Evolutionary conservation across 2,797 vertebrate species (phyloP).

Genomic region (Sebastes minor): DNA sequence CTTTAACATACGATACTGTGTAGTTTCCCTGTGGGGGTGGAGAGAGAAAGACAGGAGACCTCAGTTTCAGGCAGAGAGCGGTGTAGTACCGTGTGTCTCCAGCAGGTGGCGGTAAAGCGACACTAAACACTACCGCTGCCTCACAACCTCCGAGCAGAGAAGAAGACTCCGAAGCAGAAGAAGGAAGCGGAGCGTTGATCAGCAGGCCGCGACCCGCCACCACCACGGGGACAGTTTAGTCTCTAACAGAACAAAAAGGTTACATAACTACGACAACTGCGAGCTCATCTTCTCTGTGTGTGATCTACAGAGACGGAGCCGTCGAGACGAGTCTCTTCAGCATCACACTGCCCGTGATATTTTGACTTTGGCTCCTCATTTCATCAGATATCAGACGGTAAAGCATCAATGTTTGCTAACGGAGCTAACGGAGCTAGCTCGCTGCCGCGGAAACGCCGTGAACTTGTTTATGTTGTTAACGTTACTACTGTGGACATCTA

Average conservation of each 20-base stretch:
- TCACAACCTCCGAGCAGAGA: background rate
- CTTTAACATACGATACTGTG: background rate
- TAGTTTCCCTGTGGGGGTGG: background rate
- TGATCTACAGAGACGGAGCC: slow-evolving; percentile 6
- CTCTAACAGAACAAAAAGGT: slow-evolving; percentile 27
- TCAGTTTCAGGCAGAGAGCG: too few species aligned
- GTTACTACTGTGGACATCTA: background rate
- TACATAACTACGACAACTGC: slow-evolving; percentile 52
- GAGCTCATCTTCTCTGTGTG: background rate
- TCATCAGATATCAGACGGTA: slow-evolving; percentile 61
- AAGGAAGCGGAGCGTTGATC: slow-evolving; percentile 28
- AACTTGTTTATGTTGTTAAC: background rate
- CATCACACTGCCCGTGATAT: background rate
- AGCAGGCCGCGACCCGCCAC: slow-evolving; percentile 54
- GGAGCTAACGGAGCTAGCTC: slow-evolving; percentile 16
- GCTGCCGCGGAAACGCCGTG: slow-evolving; percentile 53
- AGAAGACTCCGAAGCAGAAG: slow-evolving; percentile 40
- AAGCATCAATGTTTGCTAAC: slow-evolving; percentile 61
- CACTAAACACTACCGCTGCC: background rate
- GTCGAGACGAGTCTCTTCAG: slow-evolving; percentile 23
- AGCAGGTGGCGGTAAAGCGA: slow-evolving; percentile 13
- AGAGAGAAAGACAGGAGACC: background rate
- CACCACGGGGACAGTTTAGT: background rate
- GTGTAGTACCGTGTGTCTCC: background rate
- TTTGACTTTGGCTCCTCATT: slow-evolving; percentile 47